phyloP scores from a whole-genome alignment of 2,113 vertebrate genomes.

The Nematolebias whitei region DNA sequence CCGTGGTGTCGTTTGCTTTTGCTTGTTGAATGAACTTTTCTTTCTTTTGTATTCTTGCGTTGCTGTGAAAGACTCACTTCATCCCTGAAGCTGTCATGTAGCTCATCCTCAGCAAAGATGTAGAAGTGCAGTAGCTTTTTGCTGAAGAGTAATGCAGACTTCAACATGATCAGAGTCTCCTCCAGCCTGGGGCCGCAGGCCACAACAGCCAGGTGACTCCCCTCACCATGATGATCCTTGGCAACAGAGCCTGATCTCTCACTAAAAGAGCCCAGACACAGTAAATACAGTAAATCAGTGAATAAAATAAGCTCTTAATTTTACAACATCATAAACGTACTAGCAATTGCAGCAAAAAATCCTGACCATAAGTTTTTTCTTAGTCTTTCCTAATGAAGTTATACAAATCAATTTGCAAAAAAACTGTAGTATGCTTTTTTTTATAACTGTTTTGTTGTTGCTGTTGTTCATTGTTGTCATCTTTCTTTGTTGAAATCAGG shows the following conservation, averaged over 20 bases:
- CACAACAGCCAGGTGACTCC: slow-evolving; percentile 92
- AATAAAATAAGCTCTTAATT: not conserved
- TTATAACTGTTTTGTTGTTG: too few relatives aligned
- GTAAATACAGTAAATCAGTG: not conserved
- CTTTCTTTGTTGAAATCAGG: too few relatives aligned
- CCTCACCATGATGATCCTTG: slow-evolving; percentile 57
- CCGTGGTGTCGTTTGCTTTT: not conserved
- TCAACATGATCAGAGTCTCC: slow-evolving; percentile 94
- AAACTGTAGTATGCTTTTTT: too few relatives aligned
- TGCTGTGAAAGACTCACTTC: slow-evolving; percentile 76
- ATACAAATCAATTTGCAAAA: too few relatives aligned
- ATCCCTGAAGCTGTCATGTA: slow-evolving; percentile 86
- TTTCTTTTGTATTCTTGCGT: not conserved
- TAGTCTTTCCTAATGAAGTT: too few relatives aligned
- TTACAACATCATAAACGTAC: slow-evolving; percentile 3
- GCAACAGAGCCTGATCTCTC: slow-evolving; percentile 12
- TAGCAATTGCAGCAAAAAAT: not conserved
- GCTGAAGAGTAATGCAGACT: slow-evolving; percentile 92
- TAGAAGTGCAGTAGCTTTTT: slow-evolving; percentile 87
- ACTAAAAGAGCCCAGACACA: slow-evolving; percentile 47
- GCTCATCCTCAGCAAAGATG: slow-evolving; percentile 94
- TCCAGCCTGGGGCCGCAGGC: slow-evolving; percentile 93
- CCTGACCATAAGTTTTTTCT: not conserved
- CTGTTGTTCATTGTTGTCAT: too few relatives aligned
- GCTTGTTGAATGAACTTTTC: not conserved